Percentiles rank a stretch among this genome's conserved stretches.
phyloP scores from a whole-genome alignment of 2,888 invertebrate genomes.

The Pachydiplax longipennis region DNA sequence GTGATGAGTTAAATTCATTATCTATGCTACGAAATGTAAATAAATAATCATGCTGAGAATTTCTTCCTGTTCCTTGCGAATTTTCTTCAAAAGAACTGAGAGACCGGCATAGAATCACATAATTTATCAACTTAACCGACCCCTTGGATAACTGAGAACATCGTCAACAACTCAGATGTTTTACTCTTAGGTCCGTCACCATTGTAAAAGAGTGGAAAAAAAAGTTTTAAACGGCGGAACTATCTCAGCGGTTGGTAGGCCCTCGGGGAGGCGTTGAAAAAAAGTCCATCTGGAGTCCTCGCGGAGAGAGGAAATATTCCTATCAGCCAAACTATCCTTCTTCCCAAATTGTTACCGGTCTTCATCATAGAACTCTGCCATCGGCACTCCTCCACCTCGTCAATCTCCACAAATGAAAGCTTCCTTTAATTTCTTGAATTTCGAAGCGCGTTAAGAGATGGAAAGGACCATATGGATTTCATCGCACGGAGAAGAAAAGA shows the following conservation, averaged over 20 bases:
- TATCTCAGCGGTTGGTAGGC: background rate
- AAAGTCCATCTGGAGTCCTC: background rate
- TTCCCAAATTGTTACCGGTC: constrained; percentile 16
- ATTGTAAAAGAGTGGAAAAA: background rate
- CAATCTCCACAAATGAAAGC: constrained; percentile 1
- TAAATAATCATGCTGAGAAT: no score
- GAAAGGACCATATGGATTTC: background rate
- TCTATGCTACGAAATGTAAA: no score
- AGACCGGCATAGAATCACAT: no score
- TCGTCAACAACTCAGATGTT: background rate
- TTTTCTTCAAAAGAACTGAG: no score
- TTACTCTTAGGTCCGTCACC: background rate
- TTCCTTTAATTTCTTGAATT: constrained; percentile 2
- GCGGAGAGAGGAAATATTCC: constrained; percentile 8
- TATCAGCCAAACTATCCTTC: constrained; percentile 39
- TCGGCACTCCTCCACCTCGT: constrained; percentile 19
- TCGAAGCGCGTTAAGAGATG: background rate
- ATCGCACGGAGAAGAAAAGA: background rate
- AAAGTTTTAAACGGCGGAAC: background rate
- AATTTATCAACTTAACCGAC: no score
- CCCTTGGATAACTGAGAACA: background rate
- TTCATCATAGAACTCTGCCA: constrained; percentile 15
- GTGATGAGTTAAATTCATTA: no score
- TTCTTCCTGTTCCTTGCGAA: no score
- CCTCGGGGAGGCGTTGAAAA: background rate